phyloP scores from a whole-genome alignment of 1,140 invertebrate species.

The Drosophila murphyi region DNA sequence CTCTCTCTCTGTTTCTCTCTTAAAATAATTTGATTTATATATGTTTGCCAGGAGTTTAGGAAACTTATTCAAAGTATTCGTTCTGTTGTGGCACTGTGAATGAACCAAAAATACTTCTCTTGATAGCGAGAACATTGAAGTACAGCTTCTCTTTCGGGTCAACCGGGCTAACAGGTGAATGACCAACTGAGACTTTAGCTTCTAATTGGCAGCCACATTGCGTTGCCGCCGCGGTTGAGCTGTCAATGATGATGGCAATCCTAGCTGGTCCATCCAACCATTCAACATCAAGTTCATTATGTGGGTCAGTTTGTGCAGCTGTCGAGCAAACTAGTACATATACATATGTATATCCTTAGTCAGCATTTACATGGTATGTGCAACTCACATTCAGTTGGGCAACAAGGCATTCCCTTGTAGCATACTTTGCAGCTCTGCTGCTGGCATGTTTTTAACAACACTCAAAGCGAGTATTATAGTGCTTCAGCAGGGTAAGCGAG shows the following conservation, averaged over 20 bases:
- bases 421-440: conserved; percentile 47
- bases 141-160: neutral
- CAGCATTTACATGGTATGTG: conserved; percentile 29
- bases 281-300: conserved; percentile 24
- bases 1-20: neutral
- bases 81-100: conserved; percentile 37
- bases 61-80: conserved; percentile 51
- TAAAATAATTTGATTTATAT: no score
- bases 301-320: conserved; percentile 76
- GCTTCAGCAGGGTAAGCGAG: neutral
- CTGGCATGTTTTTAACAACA: conserved; percentile 9
- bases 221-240: neutral
- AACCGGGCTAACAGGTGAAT: conserved; percentile 30
- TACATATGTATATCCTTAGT: neutral
- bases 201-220: conserved; percentile 12
- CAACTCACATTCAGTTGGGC: conserved; percentile 51
- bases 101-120: conserved; percentile 52
- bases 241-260: conserved; percentile 7
- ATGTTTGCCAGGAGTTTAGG: neutral
- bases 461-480: conserved; percentile 18
- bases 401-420: conserved; percentile 32
- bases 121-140: conserved; percentile 32
- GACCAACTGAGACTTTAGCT: conserved; percentile 5
- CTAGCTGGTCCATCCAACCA: conserved; percentile 13
- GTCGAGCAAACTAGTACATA: conserved; percentile 12